Evolutionary conservation across 2,113 vertebrate species (phyloP).

Genomic region (Callospermophilus lateralis): DNA sequence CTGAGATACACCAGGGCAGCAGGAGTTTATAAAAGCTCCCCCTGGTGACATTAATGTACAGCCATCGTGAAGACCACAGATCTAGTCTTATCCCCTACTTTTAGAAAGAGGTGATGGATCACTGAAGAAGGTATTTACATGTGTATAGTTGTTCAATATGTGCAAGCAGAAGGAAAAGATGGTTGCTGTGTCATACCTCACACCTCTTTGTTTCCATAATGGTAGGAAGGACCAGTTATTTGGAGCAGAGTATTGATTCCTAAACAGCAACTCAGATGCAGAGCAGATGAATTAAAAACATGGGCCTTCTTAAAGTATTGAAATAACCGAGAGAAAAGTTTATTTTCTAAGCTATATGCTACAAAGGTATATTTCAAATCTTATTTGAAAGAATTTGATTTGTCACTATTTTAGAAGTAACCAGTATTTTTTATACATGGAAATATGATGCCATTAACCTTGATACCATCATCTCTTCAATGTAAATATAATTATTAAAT

Average conservation of each 20-base stretch:
- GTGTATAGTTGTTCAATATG: neutral
- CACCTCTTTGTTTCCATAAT: constrained; percentile 18
- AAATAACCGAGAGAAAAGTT: neutral
- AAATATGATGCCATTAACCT: neutral
- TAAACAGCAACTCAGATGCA: neutral
- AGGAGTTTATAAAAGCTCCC: neutral
- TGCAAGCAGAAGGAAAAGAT: neutral
- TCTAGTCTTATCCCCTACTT: neutral
- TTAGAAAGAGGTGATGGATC: neutral
- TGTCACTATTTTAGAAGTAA: neutral
- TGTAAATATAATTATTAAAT: neutral
- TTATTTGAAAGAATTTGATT: constrained; percentile 8
- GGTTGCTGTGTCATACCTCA: neutral
- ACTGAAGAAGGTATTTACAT: neutral
- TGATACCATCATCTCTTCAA: neutral
- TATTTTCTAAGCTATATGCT: constrained; percentile 28
- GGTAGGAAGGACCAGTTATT: neutral
- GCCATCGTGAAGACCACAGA: neutral
- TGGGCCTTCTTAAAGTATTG: neutral
- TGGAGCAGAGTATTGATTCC: neutral
- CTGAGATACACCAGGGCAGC: neutral
- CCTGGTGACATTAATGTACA: too few relatives aligned
- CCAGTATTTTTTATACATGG: neutral
- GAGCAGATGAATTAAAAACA: neutral
- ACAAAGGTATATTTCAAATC: neutral